Base-by-base conservation (phyloP, 2,113 vertebrate genomes). In the Elephantulus edwardii region DNA sequence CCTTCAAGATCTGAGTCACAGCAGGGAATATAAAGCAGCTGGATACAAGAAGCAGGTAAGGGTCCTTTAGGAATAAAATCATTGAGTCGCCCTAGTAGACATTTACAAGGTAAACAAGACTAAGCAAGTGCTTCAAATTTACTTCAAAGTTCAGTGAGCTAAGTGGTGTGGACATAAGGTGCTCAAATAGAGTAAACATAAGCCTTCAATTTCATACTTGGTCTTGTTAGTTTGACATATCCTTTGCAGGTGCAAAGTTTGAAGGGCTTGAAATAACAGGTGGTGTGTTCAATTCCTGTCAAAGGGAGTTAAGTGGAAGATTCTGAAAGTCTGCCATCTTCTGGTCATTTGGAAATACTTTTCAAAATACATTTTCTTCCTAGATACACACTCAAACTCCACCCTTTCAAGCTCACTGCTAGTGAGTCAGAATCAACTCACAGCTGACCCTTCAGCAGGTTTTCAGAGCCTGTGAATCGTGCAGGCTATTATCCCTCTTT, bases 321-420 rank as follows among this genome's bases (percentile, higher is more conserved):
- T 68, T 95, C 91, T 84, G 54, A 93, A 81, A 76, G 13, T 38
- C 70, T 92, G 96, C 92, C 96, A 95, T 85, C 95, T 96, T 40
- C 81, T 95, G 93, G 91, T 75, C 82, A 82, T 66, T 84, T 58
- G 16, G 30, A 93, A 94, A 81, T 28, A 84, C 30, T 64, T 24
- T 80, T n/a, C 54, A 44, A 62, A 62, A 24, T 48, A 72, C 4
- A 64, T 52, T 91, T 91, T 40, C 44, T 11, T n/a, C 38, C 30
- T 19, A 46, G 42, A 80, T 22, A 58, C 8, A n/a, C 54, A 56
- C 19, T 56, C 19, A 24, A 22, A 22, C 54, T 56, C 54, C 19
- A 56, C 20, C 17, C 26, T 56, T 24, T 24, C 26, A 56, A 56
- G 54, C 54, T 56, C n/a, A n/a, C n/a, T n/a, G n/a, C n/a, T n/a